These are phyloP conservation scores for Enteromius unitaeniatus DNA, from an alignment of 2,797 vertebrate species.

Conservation along the genomic window DNA sequence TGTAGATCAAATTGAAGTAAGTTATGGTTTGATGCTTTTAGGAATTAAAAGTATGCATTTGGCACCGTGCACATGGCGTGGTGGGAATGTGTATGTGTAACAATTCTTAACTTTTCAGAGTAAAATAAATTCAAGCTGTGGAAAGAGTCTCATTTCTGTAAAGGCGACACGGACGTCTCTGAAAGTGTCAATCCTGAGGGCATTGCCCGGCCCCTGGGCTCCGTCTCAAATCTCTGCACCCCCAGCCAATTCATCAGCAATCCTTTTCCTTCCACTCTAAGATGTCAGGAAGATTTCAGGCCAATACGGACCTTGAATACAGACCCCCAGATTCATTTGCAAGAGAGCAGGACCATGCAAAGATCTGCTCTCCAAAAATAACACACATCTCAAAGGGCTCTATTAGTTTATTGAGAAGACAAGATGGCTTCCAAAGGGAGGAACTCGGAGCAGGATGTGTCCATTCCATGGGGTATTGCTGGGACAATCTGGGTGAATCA, in stretches of 20 bases:
- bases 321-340: conserved; percentile 34
- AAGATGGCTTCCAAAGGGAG: conserved; percentile 52
- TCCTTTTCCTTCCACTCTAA: conserved; percentile 43
- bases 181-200: conserved; percentile 61
- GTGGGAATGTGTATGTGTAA: conserved; percentile 10
- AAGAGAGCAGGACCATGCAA: conserved; percentile 40
- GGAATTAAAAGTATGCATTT: conserved; percentile 55
- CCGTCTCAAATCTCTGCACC: conserved; percentile 55
- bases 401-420: conserved; percentile 59
- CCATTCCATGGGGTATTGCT: neutral
- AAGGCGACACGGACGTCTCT: conserved; percentile 43
- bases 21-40: conserved; percentile 57
- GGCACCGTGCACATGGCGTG: conserved; percentile 18
- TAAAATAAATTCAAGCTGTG: conserved; percentile 49
- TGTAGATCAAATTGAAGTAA: conserved; percentile 49
- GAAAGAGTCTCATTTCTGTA: conserved; percentile 49
- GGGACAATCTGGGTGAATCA: conserved; percentile 47
- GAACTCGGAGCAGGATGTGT: conserved; percentile 6
- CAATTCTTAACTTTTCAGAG: conserved; percentile 17
- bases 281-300: conserved; percentile 55
- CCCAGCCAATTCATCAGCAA: conserved; percentile 63
- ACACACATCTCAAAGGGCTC: conserved; percentile 62
- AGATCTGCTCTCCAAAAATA: conserved; percentile 63
- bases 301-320: conserved; percentile 39
- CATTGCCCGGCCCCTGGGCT: conserved; percentile 46